phyloP scores from a whole-genome alignment of 92 coral and sea anemone genomes.

The Blastomussa wellsi region DNA sequence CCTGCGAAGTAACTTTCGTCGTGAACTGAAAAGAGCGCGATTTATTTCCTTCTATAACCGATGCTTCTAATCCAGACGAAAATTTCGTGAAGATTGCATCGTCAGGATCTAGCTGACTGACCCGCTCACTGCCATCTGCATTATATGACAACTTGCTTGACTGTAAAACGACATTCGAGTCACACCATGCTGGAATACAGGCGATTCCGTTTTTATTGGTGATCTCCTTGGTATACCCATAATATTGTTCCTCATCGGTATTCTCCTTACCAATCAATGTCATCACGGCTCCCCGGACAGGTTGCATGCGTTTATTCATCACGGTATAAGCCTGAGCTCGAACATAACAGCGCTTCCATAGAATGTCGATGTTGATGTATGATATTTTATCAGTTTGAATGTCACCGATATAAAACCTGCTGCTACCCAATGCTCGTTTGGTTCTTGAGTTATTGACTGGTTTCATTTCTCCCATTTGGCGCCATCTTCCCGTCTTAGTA shows the following conservation, averaged over 20 bases:
- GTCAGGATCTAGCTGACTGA: conserved; percentile 1
- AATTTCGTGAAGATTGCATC: neutral
- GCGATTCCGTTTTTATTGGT: neutral
- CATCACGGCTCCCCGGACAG: neutral
- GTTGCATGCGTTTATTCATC: neutral
- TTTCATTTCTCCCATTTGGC: conserved; percentile 12
- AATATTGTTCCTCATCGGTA: conserved; percentile 5
- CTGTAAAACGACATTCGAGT: neutral
- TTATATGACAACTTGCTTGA: neutral
- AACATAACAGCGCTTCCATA: conserved; percentile 22
- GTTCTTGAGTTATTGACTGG: neutral
- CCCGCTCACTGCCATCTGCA: neutral
- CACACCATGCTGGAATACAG: conserved; percentile 25
- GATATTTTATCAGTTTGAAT: conserved; percentile 23
- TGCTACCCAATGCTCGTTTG: neutral
- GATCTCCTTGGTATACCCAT: neutral
- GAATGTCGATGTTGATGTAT: conserved; percentile 14
- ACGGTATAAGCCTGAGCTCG: neutral
- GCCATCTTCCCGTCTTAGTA: conserved; percentile 29
- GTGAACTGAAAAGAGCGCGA: neutral
- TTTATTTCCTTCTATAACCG: neutral
- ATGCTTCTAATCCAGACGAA: neutral
- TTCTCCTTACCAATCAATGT: neutral
- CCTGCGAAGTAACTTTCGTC: neutral
- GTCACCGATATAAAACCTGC: conserved; percentile 25